Evolutionary conservation across 2,888 invertebrate genomes (phyloP).

Genomic region (Eurytoma adleriae): DNA sequence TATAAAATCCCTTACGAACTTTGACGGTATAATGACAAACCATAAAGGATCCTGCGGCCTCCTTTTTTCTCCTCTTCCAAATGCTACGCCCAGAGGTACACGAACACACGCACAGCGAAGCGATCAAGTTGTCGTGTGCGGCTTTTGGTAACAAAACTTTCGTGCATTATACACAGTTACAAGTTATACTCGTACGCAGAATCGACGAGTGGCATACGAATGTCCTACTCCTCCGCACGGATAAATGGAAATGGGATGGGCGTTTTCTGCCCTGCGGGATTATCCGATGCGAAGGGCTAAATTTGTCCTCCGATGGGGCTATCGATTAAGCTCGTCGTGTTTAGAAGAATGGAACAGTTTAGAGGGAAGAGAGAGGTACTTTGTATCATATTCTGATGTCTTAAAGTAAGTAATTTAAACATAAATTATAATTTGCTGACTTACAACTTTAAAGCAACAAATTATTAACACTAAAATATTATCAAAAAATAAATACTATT

Average conservation of each 20-base stretch:
- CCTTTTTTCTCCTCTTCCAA: constrained; percentile 5
- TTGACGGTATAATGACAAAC: constrained; percentile 47
- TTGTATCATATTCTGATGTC: no score
- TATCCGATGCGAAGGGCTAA: constrained; percentile 19
- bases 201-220: constrained; percentile 38
- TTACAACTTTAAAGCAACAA: no score
- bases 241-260: constrained; percentile 3
- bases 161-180: constrained; percentile 27
- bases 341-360: constrained; percentile 35
- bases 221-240: constrained; percentile 11
- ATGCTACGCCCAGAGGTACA: not conserved
- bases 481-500: no score
- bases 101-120: not conserved
- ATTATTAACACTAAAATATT: no score
- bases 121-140: constrained; percentile 33
- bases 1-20: constrained; percentile 51
- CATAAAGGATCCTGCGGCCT: constrained; percentile 45
- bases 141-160: constrained; percentile 45
- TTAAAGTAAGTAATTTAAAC: no score
- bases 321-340: constrained; percentile 39
- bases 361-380: not conserved
- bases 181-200: constrained; percentile 10
- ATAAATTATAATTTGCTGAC: no score
- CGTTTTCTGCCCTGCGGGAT: not conserved
- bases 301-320: constrained; percentile 45